Conservation (phyloP, 2,888 invertebrate species). For the Drosophila robusta region DNA sequence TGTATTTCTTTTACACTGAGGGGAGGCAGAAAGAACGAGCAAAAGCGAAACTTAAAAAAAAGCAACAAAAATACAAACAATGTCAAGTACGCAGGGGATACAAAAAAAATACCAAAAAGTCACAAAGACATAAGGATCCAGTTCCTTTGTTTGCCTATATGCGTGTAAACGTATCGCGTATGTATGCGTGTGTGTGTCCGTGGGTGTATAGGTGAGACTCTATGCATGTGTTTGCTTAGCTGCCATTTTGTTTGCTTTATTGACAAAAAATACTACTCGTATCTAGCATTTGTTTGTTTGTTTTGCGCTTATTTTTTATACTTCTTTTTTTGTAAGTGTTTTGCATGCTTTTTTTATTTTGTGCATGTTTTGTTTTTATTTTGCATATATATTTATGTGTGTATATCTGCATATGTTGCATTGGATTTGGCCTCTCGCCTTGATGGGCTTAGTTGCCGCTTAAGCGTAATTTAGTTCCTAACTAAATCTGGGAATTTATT, state of each 20-base stretch:
- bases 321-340: conserved; percentile 6
- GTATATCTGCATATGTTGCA: conserved; percentile 28
- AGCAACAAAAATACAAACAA: conserved; percentile 54
- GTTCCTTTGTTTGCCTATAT: conserved; percentile 60
- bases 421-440: conserved; percentile 21
- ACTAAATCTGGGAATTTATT: conserved; percentile 40
- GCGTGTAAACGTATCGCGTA: conserved; percentile 16
- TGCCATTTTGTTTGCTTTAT: conserved; percentile 58
- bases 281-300: conserved; percentile 38
- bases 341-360: conserved; percentile 10
- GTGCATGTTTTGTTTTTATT: conserved; percentile 21
- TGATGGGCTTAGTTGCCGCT: conserved; percentile 14
- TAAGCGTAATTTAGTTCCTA: conserved; percentile 21
- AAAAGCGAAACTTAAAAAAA: conserved; percentile 46
- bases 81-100: conserved; percentile 48
- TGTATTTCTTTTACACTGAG: conserved; percentile 58
- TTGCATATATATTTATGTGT: no score
- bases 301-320: conserved; percentile 10
- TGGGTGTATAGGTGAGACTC: conserved; percentile 26
- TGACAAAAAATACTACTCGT: conserved; percentile 50
- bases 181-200: conserved; percentile 13
- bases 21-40: conserved; percentile 1
- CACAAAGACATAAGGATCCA: conserved; percentile 56
- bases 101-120: conserved; percentile 56
- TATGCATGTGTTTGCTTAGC: conserved; percentile 39